Evolutionary conservation across 2,113 vertebrate genomes (phyloP), one percentile per base, ranked within the genome.

Genomic region (Opisthocomus hoazin): DNA sequence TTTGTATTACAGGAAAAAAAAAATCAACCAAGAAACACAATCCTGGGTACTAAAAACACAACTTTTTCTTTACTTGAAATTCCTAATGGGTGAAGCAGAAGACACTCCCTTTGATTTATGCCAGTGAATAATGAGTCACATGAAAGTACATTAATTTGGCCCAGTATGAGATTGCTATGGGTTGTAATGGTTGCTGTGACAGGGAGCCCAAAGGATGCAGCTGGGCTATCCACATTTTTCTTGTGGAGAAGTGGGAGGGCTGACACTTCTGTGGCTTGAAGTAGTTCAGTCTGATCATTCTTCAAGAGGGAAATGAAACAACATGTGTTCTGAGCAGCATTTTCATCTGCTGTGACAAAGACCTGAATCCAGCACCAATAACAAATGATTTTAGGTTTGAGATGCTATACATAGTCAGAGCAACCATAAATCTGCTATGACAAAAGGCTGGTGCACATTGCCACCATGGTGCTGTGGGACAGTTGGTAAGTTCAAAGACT

Each of bases 61-160:
- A 43, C 41, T 85, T 77, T 48, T 93, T 66, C 36, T 37, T 51
- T 48, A 94, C 77, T 69, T 84, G 77, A 87, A 93, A 96, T 96
- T 96, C 89, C 77, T 91, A 64, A 79, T 41, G 48, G 21, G 17
- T 96, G 95, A 96, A 93, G 73, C 89, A 68, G 48, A 92, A 56
- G 87, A 82, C 94, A 93, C 94, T 95, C 94, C 94, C 91, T 97
- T 87, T 60, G 20, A 17, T 75, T 94, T 92, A 71, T 82, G 93
- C 61, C 74, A 78, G 75, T 87, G 69, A 71, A 84, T 83, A 92
- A 93, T 94, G 87, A 96, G 34, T 93, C 89, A 96, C 56, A 87
- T 56, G 60, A 94, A 92, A 93, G 27, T 29, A 87, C n/a, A 54
- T 48, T 14, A 91, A 96, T 89, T 87, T 57, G 89, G 91, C 65